Percentiles rank a stretch among this genome's conserved stretches.
Evolutionary conservation across 2,888 invertebrate species (phyloP).

Genomic region (Lasioglossum villosulum): DNA sequence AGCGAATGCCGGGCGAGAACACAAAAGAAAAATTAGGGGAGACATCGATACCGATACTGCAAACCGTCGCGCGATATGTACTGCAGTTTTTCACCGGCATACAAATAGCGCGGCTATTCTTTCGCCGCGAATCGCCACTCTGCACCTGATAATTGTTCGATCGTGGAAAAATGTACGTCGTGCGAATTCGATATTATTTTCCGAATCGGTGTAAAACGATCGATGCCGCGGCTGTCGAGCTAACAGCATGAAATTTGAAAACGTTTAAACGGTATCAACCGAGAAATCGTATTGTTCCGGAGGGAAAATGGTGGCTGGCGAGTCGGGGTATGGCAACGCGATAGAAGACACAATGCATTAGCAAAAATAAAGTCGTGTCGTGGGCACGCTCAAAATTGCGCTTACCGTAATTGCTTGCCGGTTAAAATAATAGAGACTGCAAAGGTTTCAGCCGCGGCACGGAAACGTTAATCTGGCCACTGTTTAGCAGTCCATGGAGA

Average conservation of each 20-base stretch:
- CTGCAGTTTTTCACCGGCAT: not conserved
- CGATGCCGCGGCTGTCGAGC: not conserved
- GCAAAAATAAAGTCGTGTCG: constrained; percentile 9
- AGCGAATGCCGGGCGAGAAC: not conserved
- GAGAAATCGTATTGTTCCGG: not conserved
- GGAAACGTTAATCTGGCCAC: constrained; percentile 56
- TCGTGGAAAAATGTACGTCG: not conserved
- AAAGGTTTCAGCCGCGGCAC: constrained; percentile 7
- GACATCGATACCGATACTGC: not conserved
- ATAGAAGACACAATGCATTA: constrained; percentile 13
- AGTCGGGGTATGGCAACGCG: not conserved
- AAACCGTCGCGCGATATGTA: not conserved
- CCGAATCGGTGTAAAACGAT: not conserved
- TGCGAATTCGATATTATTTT: not conserved
- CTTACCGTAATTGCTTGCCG: constrained; percentile 37
- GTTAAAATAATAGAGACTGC: constrained; percentile 48
- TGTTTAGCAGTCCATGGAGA: constrained; percentile 50
- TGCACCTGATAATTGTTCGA: not conserved
- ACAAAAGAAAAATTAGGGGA: not conserved
- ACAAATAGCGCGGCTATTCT: not conserved
- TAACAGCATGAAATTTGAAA: not conserved
- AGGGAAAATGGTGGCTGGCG: not conserved
- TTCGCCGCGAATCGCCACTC: not conserved
- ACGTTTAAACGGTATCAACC: not conserved
- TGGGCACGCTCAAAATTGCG: constrained; percentile 29